A percentile compares a stretch with the other conserved stretches of the same genome.
These are phyloP conservation scores for Pelmatolapia mariae DNA, from an alignment of 2,113 vertebrate genomes.

Conservation along the genomic window DNA sequence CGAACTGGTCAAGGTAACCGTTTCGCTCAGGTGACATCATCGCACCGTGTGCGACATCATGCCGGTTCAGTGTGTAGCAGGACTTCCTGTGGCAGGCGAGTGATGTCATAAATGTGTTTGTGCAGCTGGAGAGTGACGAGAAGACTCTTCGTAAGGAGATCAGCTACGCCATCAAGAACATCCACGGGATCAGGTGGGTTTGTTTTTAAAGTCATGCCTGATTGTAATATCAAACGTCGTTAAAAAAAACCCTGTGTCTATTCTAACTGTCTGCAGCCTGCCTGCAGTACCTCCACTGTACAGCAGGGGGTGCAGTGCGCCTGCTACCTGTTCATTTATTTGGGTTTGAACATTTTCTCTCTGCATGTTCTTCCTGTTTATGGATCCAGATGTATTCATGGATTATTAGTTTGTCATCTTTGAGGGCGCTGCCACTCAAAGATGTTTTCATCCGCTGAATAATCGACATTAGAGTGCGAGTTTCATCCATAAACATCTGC, in stretches of 20 bases:
- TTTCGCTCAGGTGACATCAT: background rate
- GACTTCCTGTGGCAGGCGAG: background rate
- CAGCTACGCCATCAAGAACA: slow-evolving; percentile 95
- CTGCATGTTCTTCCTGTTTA: background rate
- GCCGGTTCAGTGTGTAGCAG: background rate
- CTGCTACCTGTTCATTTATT: background rate
- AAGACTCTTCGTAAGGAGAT: slow-evolving; percentile 90
- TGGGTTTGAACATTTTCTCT: background rate
- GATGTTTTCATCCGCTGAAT: background rate
- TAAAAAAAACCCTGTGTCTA: background rate
- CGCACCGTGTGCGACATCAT: background rate
- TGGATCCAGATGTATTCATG: background rate
- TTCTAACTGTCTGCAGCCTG: background rate
- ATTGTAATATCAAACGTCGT: background rate
- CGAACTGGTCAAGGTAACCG: slow-evolving; percentile 88
- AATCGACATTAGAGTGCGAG: background rate
- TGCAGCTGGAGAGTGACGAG: slow-evolving; percentile 67
- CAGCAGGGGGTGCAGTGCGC: background rate
- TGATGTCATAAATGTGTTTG: background rate
- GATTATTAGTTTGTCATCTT: background rate
- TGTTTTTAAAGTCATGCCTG: background rate
- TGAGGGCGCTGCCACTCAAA: background rate
- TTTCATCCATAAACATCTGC: background rate
- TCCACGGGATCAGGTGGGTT: slow-evolving; percentile 87
- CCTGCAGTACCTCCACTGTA: background rate